phyloP scores from a whole-genome alignment of 1,140 invertebrate species.

The Nixonia krombeini region DNA sequence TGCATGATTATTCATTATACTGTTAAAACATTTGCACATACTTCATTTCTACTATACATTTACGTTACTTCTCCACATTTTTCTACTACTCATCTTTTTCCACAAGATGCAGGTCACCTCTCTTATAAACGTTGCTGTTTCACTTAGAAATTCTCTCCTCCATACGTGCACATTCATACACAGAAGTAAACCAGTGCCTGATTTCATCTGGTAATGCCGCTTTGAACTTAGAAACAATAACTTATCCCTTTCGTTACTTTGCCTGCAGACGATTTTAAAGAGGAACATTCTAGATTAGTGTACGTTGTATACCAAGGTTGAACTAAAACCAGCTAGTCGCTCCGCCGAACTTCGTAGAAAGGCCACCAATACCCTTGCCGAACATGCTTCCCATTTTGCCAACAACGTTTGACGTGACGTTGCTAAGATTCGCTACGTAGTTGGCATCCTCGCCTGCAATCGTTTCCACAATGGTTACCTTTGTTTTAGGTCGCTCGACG shows the following conservation, averaged over 20 bases:
- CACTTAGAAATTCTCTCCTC: conserved; percentile 34
- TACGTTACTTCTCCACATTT: conserved; percentile 3
- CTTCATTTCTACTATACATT: conserved; percentile 39
- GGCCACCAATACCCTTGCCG: conserved; percentile 85
- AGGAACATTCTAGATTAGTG: conserved; percentile 56
- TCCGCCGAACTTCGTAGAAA: conserved; percentile 84
- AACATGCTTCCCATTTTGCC: conserved; percentile 86
- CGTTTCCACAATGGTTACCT: conserved; percentile 76
- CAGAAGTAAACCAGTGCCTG: conserved; percentile 25
- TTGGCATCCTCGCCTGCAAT: conserved; percentile 76
- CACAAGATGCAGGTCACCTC: conserved; percentile 37
- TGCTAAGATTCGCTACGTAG: conserved; percentile 78
- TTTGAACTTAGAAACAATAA: neutral
- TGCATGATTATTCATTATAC: conserved; percentile 45
- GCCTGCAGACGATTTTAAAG: conserved; percentile 45
- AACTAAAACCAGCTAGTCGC: conserved; percentile 79
- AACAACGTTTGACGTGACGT: conserved; percentile 82
- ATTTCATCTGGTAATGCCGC: conserved; percentile 18
- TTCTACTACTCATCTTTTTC: neutral
- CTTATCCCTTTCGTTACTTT: conserved; percentile 15
- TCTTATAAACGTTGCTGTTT: conserved; percentile 33
- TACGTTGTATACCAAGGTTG: conserved; percentile 46
- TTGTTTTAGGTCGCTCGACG: conserved; percentile 75
- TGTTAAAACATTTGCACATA: conserved; percentile 45
- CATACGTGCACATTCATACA: neutral